Conservation (phyloP, 2,888 invertebrate genomes). For the Amphipyra tragopoginis region DNA sequence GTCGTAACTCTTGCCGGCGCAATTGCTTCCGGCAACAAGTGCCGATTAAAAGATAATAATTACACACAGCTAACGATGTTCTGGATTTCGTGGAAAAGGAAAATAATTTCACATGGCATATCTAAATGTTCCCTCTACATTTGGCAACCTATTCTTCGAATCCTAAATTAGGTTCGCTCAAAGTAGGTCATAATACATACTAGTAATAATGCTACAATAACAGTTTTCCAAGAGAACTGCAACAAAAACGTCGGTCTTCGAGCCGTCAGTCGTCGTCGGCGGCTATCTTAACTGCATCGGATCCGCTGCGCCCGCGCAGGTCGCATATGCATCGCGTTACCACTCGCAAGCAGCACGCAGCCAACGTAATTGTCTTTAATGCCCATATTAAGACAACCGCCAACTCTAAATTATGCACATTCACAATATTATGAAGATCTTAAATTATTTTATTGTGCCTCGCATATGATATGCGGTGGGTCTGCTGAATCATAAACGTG, state of each 20-base stretch:
- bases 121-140: too few relatives aligned
- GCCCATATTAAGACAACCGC: conserved; percentile 76
- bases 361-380: conserved; percentile 76
- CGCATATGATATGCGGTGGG: conserved; percentile 48
- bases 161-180: conserved; percentile 2
- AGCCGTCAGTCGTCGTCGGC: conserved; percentile 44
- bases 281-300: conserved; percentile 84
- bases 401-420: conserved; percentile 62
- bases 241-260: conserved; percentile 34
- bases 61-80: too few relatives aligned
- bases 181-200: conserved; percentile 11
- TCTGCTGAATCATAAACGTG: conserved; percentile 56
- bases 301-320: conserved; percentile 60
- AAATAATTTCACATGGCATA: too few relatives aligned
- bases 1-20: too few relatives aligned
- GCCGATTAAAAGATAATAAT: too few relatives aligned
- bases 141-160: conserved; percentile 4
- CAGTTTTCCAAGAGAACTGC: conserved; percentile 43
- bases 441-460: conserved; percentile 59
- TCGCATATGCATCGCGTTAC: conserved; percentile 57
- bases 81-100: too few relatives aligned
- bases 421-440: conserved; percentile 64
- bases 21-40: too few relatives aligned
- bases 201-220: conserved; percentile 45
- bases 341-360: conserved; percentile 66